A percentile compares a stretch with the other conserved stretches of the same genome.
These are phyloP conservation scores for Lepidocolaptes lacrymiger DNA, from an alignment of 2,797 vertebrate genomes.

Conservation along the genomic window DNA sequence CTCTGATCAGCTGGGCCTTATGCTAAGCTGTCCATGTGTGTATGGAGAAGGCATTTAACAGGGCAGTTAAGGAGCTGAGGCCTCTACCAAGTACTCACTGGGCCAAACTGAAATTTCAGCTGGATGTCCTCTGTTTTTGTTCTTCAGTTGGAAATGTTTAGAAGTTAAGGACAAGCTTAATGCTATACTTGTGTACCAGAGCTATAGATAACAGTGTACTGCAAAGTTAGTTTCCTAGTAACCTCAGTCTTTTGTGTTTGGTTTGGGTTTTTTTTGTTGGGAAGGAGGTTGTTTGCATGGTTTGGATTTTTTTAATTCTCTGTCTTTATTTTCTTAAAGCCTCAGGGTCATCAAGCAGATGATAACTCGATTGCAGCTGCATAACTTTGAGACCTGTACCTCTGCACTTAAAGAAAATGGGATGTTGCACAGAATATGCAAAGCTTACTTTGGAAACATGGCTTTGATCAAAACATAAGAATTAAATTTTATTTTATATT, in stretches of 20 bases:
- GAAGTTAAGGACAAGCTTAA: neutral
- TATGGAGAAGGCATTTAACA: neutral
- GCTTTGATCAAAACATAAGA: conserved; percentile 51
- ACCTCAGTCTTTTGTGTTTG: neutral
- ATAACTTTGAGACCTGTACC: conserved; percentile 56
- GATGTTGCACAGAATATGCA: neutral
- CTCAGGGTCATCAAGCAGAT: conserved; percentile 89
- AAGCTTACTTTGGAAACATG: conserved; percentile 12
- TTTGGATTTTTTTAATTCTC: neutral
- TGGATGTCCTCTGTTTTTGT: neutral
- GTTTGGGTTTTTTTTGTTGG: too few relatives aligned
- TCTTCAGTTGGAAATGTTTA: neutral
- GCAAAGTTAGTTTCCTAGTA: neutral
- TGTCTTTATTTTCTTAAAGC: conserved; percentile 77
- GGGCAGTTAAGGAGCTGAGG: neutral
- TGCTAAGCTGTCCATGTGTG: neutral
- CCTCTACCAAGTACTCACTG: neutral
- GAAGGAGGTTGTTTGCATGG: neutral
- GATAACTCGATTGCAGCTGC: conserved; percentile 90
- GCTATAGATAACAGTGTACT: neutral
- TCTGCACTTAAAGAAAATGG: conserved; percentile 7
- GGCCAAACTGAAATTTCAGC: neutral
- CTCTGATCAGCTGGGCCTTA: neutral
- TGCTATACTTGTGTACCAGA: neutral
- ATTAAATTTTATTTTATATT: conserved; percentile 55